A percentile compares a stretch with the other conserved stretches of the same genome.
These are phyloP conservation scores for Erebia ligea DNA, from an alignment of 2,888 invertebrate species.

Conservation along the genomic window DNA sequence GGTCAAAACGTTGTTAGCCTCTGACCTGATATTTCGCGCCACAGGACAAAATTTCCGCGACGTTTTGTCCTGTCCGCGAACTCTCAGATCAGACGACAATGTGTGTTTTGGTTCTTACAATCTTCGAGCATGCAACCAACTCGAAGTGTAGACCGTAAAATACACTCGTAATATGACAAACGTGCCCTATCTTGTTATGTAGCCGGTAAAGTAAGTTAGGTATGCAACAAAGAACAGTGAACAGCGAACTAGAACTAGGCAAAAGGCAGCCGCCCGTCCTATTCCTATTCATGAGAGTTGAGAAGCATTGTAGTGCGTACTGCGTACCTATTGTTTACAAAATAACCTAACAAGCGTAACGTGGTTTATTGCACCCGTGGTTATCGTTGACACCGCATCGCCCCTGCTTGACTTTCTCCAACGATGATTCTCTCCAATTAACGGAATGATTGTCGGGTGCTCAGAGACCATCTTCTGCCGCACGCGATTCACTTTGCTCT, in stretches of 20 bases:
- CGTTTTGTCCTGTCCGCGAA: too few relatives aligned
- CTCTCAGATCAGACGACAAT: too few relatives aligned
- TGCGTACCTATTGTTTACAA: conserved; percentile 33
- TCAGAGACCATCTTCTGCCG: conserved; percentile 62
- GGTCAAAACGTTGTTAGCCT: too few relatives aligned
- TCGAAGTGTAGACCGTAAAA: too few relatives aligned
- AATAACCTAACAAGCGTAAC: conserved; percentile 32
- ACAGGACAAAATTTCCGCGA: too few relatives aligned
- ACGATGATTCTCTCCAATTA: conserved; percentile 82
- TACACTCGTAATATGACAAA: neutral
- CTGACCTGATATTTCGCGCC: too few relatives aligned
- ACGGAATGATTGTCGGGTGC: conserved; percentile 75
- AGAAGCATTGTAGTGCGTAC: conserved; percentile 13
- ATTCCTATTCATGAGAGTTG: conserved; percentile 11
- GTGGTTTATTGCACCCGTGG: conserved; percentile 72
- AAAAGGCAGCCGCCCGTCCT: conserved; percentile 10
- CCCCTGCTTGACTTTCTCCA: conserved; percentile 67
- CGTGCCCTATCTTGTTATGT: neutral
- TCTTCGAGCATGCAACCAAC: neutral
- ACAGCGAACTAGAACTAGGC: conserved; percentile 4
- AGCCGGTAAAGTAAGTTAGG: neutral
- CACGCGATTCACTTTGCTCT: conserved; percentile 78
- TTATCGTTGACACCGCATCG: conserved; percentile 70
- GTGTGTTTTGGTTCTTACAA: too few relatives aligned
- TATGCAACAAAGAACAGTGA: neutral